Percentiles rank a stretch among this genome's conserved stretches.
Evolutionary conservation across 2,888 invertebrate genomes (phyloP).

Genomic region (Allolobophora icterica): DNA sequence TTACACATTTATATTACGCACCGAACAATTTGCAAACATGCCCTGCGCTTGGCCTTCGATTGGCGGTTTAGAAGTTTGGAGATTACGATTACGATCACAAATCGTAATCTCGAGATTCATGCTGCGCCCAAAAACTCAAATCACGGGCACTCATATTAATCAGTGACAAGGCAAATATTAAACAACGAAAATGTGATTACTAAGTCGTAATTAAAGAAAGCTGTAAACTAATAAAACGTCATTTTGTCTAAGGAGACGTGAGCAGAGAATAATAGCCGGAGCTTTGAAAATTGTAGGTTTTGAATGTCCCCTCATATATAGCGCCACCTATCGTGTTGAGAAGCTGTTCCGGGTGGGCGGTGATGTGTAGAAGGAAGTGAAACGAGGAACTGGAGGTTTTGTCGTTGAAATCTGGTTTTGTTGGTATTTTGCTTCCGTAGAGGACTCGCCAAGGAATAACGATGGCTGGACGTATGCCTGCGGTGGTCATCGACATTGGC

Average conservation of each 20-base stretch:
- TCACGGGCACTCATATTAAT: not conserved
- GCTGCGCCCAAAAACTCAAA: too few species aligned
- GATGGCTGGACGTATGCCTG: constrained; percentile 82
- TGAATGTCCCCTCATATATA: not conserved
- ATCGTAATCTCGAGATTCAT: too few species aligned
- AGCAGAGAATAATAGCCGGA: not conserved
- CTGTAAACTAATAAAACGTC: not conserved
- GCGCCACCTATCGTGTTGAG: not conserved
- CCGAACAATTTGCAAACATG: too few species aligned
- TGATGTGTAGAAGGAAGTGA: constrained; percentile 27
- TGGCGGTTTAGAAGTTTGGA: too few species aligned
- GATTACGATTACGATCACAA: too few species aligned
- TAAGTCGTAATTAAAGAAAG: not conserved
- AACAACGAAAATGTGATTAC: not conserved
- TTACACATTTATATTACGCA: too few species aligned
- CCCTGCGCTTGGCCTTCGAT: too few species aligned
- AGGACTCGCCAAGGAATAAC: not conserved
- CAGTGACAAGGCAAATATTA: not conserved
- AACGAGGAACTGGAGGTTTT: constrained; percentile 6
- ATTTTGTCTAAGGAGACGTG: not conserved
- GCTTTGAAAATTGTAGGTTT: not conserved
- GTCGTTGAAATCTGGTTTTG: not conserved
- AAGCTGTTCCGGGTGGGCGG: not conserved
- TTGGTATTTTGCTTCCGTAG: not conserved
- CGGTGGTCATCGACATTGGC: constrained; percentile 98